phyloP scores from a whole-genome alignment of 2,797 vertebrate genomes.

The Columba guinea region DNA sequence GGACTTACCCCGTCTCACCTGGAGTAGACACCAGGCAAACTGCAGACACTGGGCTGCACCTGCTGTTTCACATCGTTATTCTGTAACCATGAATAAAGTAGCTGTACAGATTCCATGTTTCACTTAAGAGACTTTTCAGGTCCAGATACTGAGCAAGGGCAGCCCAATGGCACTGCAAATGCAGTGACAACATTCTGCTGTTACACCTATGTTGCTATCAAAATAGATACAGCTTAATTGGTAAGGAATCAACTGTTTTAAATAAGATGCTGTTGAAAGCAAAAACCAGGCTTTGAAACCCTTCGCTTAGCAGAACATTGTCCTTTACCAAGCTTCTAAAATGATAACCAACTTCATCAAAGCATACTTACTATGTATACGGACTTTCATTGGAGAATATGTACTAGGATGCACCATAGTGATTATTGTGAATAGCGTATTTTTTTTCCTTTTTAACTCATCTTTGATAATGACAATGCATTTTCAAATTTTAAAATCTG shows the following conservation, averaged over 20 bases:
- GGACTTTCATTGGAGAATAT: background rate
- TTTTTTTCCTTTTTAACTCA: background rate
- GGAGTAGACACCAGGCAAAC: background rate
- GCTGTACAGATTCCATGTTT: slow-evolving; percentile 8
- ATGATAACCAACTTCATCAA: background rate
- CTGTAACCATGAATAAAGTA: background rate
- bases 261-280: background rate
- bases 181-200: background rate
- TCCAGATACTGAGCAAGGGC: background rate
- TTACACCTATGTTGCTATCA: background rate
- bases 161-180: background rate
- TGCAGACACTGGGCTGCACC: background rate
- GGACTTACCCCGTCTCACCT: background rate
- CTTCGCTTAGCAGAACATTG: background rate
- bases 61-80: background rate
- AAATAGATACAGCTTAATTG: background rate
- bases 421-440: background rate
- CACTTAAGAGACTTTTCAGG: background rate
- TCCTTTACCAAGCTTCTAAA: background rate
- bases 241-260: background rate
- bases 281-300: background rate
- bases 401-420: background rate
- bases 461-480: background rate
- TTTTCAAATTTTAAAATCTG: background rate
- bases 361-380: background rate